Evolutionary conservation across 2,797 vertebrate species (phyloP).

Genomic region (Coracias cyanogaster): DNA sequence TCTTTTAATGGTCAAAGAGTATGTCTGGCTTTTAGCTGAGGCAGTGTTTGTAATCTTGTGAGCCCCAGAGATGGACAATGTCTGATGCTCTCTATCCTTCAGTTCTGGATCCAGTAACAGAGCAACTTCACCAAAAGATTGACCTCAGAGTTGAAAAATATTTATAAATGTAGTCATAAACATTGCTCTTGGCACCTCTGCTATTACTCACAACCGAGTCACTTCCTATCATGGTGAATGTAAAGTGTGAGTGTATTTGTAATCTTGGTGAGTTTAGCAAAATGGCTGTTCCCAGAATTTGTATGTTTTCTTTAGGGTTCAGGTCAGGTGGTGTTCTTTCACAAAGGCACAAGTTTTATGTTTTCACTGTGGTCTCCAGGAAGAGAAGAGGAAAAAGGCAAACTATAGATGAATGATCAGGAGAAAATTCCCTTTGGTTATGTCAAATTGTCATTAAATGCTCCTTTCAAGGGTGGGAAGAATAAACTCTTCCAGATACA

Average conservation of each 20-base stretch:
- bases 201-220: not conserved
- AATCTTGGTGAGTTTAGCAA: not conserved
- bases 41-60: not conserved
- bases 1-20: not conserved
- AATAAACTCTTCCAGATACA: not conserved
- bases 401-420: not conserved
- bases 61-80: not conserved
- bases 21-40: not conserved
- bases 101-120: not conserved
- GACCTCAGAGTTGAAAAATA: not conserved
- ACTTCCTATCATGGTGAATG: not conserved
- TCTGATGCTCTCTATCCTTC: not conserved
- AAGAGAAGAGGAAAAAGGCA: not conserved
- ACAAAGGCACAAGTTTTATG: not conserved
- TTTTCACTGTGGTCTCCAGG: not conserved
- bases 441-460: not conserved
- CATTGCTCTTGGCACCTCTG: not conserved
- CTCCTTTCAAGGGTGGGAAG: not conserved
- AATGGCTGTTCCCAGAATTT: not conserved
- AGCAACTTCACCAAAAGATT: not conserved
- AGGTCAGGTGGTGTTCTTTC: not conserved
- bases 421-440: not conserved
- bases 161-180: not conserved
- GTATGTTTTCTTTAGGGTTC: rapidly evolving
- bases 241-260: not conserved